Evolutionary conservation across 2,113 vertebrate genomes (phyloP), one percentile per base, ranked within the genome.

Genomic region (Rhinopomastus cyanomelas): DNA sequence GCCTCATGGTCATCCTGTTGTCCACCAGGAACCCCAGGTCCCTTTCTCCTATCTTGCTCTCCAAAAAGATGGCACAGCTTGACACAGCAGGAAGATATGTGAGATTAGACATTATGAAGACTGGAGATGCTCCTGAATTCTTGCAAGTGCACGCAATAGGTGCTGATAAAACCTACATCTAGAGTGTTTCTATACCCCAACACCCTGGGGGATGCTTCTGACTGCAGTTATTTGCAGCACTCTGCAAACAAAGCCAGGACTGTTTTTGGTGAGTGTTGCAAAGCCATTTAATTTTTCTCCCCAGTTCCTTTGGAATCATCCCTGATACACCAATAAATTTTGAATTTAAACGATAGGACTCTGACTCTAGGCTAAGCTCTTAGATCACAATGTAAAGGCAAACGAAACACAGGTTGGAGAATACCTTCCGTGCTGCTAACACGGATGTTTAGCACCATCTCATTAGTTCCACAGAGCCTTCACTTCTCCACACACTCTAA

Each of bases 91-190:
- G 26, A 74, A 61, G 66, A 36, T 60, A 20, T 10, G 60, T 29
- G 59, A 90, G 36, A 74, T 25, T 57, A 55, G 86, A 39, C 17
- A 36, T 30, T 92, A 14, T 36, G 72, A 81, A 64, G 65, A 46
- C 62, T 68, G 55, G 69, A 85, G 89, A 87, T 19, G 46, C 15
- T 93, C 51, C 72, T 61, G 56, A 64, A n/a, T 62, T 78, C 51
- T 91, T 85, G 49, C 53, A 79, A 55, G 34, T 88, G 73, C 34
- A 62, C 55, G 74, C 65, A 83, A 30, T 36, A 87, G n/a, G 14
- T 72, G 17, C 59, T 53, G 62, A 66, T 57, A 44, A 76, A 68
- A 64, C 61, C 62, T 72, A 3, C n/a, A 72, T 17, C 25, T 66
- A 44, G 57, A 55, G 42, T 76, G 20, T 68, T 94, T 86, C 69